Evolutionary conservation across 2,797 vertebrate species (phyloP).

Genomic region (Artibeus jamaicensis): DNA sequence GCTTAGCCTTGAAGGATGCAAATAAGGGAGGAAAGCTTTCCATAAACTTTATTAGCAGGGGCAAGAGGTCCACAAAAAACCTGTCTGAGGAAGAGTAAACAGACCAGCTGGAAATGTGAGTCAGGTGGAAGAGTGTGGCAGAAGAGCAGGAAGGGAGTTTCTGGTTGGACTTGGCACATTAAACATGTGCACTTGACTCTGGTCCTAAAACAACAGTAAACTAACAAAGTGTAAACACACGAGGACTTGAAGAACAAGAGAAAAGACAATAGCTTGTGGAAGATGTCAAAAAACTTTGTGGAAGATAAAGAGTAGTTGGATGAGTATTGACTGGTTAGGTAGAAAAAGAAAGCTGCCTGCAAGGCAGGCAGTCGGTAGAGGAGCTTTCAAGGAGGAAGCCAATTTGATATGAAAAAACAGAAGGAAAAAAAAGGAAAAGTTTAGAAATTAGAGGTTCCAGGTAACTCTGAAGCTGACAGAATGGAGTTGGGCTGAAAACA

Average conservation of each 20-base stretch:
- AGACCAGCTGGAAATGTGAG: background rate
- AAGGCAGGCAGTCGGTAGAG: background rate
- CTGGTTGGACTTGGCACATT: background rate
- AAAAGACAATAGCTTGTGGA: background rate
- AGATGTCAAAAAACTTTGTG: background rate
- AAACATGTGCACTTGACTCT: background rate
- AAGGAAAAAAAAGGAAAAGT: background rate
- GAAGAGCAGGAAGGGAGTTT: slow-evolving; percentile 3
- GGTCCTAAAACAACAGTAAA: slow-evolving; percentile 24
- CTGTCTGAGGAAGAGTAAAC: background rate
- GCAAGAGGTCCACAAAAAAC: background rate
- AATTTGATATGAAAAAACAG: background rate
- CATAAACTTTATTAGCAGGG: slow-evolving; percentile 4
- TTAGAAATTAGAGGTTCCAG: background rate
- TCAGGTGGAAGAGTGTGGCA: background rate
- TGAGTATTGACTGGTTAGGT: background rate
- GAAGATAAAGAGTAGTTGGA: background rate
- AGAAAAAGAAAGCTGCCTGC: slow-evolving; percentile 11
- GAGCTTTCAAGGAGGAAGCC: background rate
- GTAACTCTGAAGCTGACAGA: background rate
- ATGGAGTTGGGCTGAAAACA: background rate
- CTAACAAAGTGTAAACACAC: slow-evolving; percentile 21
- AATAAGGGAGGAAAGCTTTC: background rate
- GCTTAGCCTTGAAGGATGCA: background rate
- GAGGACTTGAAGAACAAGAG: background rate